Evolutionary conservation across 2,113 vertebrate species (phyloP).

Genomic region (Microtus montanus): DNA sequence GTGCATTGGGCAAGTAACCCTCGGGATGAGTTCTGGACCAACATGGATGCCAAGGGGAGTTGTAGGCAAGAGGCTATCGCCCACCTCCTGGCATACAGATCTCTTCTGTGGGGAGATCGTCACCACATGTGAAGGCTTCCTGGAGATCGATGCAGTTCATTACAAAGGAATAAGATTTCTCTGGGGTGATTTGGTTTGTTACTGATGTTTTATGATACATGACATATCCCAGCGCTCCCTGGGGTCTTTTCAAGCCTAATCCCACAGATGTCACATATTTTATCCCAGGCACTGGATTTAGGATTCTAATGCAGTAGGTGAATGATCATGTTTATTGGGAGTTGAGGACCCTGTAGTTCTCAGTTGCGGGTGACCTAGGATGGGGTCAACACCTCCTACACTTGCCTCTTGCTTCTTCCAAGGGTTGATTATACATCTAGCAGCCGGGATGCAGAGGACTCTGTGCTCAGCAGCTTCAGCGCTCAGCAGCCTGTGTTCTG

Average conservation of each 20-base stretch:
- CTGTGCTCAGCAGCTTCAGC: background rate
- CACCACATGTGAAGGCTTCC: background rate
- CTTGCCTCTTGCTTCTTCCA: background rate
- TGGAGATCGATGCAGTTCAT: background rate
- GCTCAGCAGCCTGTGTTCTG: background rate
- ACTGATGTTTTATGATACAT: background rate
- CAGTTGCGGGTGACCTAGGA: background rate
- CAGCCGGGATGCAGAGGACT: background rate
- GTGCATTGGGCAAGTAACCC: background rate
- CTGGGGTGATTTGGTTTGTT: background rate
- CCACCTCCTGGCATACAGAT: background rate
- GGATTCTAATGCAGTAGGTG: background rate
- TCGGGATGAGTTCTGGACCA: background rate
- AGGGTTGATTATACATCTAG: background rate
- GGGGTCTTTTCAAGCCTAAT: background rate
- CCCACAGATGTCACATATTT: background rate
- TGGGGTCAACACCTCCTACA: background rate
- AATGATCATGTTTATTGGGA: background rate
- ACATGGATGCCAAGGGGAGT: background rate
- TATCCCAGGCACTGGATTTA: background rate
- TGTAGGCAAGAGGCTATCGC: background rate
- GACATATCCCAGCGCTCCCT: background rate
- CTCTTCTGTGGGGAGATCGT: background rate
- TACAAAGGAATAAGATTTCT: background rate
- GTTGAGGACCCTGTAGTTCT: background rate